phyloP scores from a whole-genome alignment of 2,797 vertebrate genomes.

The Chelidonichthys spinosus region DNA sequence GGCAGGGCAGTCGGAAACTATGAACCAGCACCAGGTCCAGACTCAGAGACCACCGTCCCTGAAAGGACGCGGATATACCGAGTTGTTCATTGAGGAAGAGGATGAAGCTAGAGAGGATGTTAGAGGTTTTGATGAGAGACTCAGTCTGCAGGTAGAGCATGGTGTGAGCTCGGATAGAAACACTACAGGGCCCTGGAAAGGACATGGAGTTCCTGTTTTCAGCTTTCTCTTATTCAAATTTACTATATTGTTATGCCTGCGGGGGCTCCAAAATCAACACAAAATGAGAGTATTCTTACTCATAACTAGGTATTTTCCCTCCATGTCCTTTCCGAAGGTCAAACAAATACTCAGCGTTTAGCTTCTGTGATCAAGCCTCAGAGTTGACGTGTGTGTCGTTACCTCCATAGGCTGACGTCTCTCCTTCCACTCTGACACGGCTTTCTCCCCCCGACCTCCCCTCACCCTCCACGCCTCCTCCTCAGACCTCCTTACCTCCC shows the following conservation, averaged over 20 bases:
- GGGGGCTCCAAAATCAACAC: too few relatives aligned
- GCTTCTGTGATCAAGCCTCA: slow-evolving; percentile 24
- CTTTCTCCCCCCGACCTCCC: slow-evolving; percentile 52
- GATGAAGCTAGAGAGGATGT: slow-evolving; percentile 78
- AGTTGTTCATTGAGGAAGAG: slow-evolving; percentile 92
- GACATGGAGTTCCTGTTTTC: slow-evolving; percentile 41
- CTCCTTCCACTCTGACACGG: slow-evolving; percentile 58
- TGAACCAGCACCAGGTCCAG: slow-evolving; percentile 56
- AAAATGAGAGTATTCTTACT: too few relatives aligned
- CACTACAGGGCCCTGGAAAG: slow-evolving; percentile 13
- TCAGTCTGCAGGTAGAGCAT: slow-evolving; percentile 86
- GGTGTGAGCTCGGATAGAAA: slow-evolving; percentile 59
- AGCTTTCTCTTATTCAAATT: not conserved
- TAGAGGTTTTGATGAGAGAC: slow-evolving; percentile 74
- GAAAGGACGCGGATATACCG: slow-evolving; percentile 73
- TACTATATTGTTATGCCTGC: too few relatives aligned
- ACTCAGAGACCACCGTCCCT: slow-evolving; percentile 55
- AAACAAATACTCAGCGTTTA: not conserved
- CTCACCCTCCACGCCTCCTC: slow-evolving; percentile 28
- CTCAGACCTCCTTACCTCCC: slow-evolving; percentile 29
- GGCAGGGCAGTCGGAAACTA: slow-evolving; percentile 55
- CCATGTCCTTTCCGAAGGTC: slow-evolving; percentile 36
- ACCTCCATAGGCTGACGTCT: slow-evolving; percentile 66
- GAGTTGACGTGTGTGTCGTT: slow-evolving; percentile 59
- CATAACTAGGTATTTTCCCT: slow-evolving; percentile 18